Base-by-base conservation (phyloP, 1,140 invertebrate species). In the Drosophila oshimai region DNA sequence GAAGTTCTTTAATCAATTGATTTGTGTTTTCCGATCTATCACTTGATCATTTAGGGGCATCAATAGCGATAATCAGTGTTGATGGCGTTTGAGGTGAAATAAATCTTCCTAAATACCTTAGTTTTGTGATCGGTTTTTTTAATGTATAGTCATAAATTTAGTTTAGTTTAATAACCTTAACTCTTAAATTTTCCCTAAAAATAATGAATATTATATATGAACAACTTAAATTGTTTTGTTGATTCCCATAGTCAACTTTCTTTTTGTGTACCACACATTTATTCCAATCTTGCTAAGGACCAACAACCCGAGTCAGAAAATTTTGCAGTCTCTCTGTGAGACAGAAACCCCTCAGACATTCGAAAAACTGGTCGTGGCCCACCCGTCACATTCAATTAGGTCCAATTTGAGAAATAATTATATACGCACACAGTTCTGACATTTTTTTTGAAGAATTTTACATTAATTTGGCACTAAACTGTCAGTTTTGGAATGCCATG, bases 381-480 rank as follows among this genome's bases (percentile, higher is more conserved):
- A 50, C 33, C 47, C 50, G 44, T 79, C 68, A 58, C 6, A 74
- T 74, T 74, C 70, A 74, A 83, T 84, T 67, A 78, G 49, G 37
- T 49, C 39, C 81, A 80, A 86, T 80, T 73, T 61, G 37, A 61
- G 29, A 76, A 65, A 73, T 80, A 86, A 84, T 86, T 86, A 75
- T 64, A 60, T 45, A 86, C 65, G 80, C 70, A 45, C 50, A 49
- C 44, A 55, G 18, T 36, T 71, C 80, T 67, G 75, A 72, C 80
- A 80, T 86, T 67, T 80, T 80, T 73, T 86, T 65, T 18, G 54
- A 62, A 49, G 72, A 58, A 75, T 73, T 51, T 86, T 80, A 86
- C 80, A 84, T 86, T 86, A 76, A 80, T 86, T 80, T 86, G 80
- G 71, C 80, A 75, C 71, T 75, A 80, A 84, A 84, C 65, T 84